Base-by-base conservation (phyloP, 2,113 vertebrate genomes). In the Oreotrochilus melanogaster region DNA sequence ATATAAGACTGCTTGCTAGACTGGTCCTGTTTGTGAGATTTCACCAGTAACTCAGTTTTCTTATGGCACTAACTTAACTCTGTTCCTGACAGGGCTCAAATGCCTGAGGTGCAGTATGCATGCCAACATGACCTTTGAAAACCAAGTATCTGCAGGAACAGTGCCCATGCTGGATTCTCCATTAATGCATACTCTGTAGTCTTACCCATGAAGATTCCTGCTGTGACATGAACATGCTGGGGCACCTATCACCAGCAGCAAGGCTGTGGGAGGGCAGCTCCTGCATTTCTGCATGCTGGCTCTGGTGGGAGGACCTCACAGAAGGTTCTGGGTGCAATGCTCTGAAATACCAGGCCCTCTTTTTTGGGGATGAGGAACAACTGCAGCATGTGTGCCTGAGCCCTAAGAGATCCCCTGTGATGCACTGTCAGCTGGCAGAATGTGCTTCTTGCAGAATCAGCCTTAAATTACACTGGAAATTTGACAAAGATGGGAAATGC, bases 61-160 rank as follows among this genome's bases (percentile, higher is more conserved):
- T 35, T 69, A 62, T 14, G 6, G 19, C 78, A 78, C 31, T 42
- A 37, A 37, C 15, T 62, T 71, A 43, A n/a, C 27, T 39, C 28
- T 64, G 80, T 73, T 42, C 14, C 56, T 58, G 7, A n/a, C 1
- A 3, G 10, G 10, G 35, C 64, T 87, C 37, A 78, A 47, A 70
- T 89, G 53, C 70, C 69, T 50, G 69, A 62, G 51, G 28, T 62
- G 33, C 0, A 1, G 22, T 16, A 7, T 18, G 15, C 14, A 8
- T 45, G 37, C 31, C 53, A 61, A 50, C 27, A 3, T 1, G 2
- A 0, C 0, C 19, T 27, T 47, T 62, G 60, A 27, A 76, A 71
- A 56, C 23, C 0, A 3, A 37, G 57, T 0, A 0, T n/a, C 21
- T 31, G 42, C 33, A 23, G 30, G 31, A 69, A 43, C 33, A 13